These are phyloP conservation scores for Jordanella pulchra DNA, from an alignment of 2,797 vertebrate species.

Conservation along the genomic window DNA sequence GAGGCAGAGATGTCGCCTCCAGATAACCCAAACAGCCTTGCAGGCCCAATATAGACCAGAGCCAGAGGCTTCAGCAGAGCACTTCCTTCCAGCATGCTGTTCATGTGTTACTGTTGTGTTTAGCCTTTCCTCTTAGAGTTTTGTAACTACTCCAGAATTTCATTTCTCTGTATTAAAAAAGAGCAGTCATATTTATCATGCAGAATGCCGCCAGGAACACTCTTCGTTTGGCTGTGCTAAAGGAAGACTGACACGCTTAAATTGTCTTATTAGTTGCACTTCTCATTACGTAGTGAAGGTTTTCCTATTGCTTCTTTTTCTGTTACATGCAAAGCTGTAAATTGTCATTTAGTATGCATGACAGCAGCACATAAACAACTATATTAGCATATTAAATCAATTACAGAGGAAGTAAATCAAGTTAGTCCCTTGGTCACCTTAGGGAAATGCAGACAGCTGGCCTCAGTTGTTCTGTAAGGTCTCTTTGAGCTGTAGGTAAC, in stretches of 20 bases:
- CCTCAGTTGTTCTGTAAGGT: background rate
- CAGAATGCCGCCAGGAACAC: background rate
- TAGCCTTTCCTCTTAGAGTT: conserved; percentile 39
- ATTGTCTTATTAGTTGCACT: conserved; percentile 10
- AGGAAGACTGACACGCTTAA: background rate
- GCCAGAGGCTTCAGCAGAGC: conserved; percentile 22
- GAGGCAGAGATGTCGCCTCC: conserved; percentile 46
- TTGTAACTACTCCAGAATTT: conserved; percentile 13
- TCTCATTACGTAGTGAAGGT: background rate
- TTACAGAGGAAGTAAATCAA: conserved; percentile 20
- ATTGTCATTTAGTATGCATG: conserved; percentile 3
- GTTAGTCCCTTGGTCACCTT: conserved; percentile 15
- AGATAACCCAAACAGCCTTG: conserved; percentile 47
- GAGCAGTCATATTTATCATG: background rate
- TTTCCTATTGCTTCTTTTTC: background rate
- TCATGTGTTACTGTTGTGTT: conserved; percentile 25
- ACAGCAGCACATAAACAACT: background rate
- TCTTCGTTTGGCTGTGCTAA: conserved; percentile 4
- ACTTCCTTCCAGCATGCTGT: conserved; percentile 38
- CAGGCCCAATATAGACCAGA: conserved; percentile 43
- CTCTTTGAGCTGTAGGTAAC: conserved; percentile 7
- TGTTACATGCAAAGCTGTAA: conserved; percentile 1
- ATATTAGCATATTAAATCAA: conserved; percentile 45
- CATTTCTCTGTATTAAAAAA: background rate
- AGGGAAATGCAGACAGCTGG: conserved; percentile 1